These are phyloP conservation scores for Palythoa grandis DNA, from an alignment of 92 coral and sea anemone species.

Conservation along the genomic window DNA sequence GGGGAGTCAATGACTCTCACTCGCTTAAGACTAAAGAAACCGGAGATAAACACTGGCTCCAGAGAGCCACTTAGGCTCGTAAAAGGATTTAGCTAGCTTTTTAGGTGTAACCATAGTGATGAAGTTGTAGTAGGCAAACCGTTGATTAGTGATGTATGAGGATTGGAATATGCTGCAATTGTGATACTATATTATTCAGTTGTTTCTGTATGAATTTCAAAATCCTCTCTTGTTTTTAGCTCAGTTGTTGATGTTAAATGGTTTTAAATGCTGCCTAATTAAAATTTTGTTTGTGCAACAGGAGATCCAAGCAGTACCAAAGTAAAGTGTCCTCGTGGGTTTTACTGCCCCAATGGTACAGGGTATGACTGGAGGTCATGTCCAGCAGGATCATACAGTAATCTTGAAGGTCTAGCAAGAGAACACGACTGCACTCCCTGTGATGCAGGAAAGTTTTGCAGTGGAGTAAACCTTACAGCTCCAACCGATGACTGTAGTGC, in stretches of 20 bases:
- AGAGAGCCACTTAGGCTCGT: no score
- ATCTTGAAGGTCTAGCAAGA: constrained; percentile 65
- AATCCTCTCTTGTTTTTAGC: not conserved
- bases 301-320: constrained; percentile 64
- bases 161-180: no score
- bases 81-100: no score
- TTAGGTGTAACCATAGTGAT: no score
- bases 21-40: no score
- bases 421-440: constrained; percentile 94
- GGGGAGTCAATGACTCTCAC: no score
- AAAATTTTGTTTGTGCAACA: not conserved
- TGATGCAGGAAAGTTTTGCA: constrained; percentile 89
- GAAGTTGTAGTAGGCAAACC: no score
- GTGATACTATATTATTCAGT: no score
- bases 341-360: constrained; percentile 93
- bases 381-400: constrained; percentile 91
- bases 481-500: constrained; percentile 85
- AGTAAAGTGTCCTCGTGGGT: constrained; percentile 86
- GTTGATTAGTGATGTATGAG: no score
- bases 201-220: not conserved
- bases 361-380: constrained; percentile 90
- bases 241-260: not conserved
- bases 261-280: not conserved
- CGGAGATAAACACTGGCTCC: no score
- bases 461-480: constrained; percentile 81